These are phyloP conservation scores for Cheiracanthium punctorium DNA, from an alignment of 2,888 invertebrate species.

Conservation along the genomic window DNA sequence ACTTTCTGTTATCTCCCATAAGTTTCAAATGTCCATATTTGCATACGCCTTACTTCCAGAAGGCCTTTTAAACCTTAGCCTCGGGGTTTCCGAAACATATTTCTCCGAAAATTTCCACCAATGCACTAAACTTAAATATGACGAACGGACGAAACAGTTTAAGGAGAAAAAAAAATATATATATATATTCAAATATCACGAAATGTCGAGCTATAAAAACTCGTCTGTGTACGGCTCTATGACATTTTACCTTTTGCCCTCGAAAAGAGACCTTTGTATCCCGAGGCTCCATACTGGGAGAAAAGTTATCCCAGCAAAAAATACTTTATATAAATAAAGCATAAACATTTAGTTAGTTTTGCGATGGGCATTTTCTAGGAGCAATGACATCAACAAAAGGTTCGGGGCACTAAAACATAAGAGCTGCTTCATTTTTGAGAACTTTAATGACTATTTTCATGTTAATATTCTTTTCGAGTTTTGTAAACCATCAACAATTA, in stretches of 20 bases:
- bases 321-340: slow-evolving; percentile 45
- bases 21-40: slow-evolving; percentile 66
- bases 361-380: no score
- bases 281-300: slow-evolving; percentile 21
- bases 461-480: no score
- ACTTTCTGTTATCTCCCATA: slow-evolving; percentile 54
- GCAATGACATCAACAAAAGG: no score
- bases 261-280: slow-evolving; percentile 34
- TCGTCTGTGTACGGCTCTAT: slow-evolving; percentile 34
- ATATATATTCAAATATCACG: slow-evolving; percentile 48
- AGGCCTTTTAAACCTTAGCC: slow-evolving; percentile 59
- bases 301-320: slow-evolving; percentile 25
- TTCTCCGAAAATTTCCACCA: slow-evolving; percentile 42
- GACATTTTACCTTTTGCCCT: slow-evolving; percentile 56
- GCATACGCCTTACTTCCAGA: slow-evolving; percentile 58
- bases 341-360: slow-evolving; percentile 11
- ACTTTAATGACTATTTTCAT: no score
- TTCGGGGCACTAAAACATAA: no score
- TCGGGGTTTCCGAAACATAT: slow-evolving; percentile 52
- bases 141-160: slow-evolving; percentile 34
- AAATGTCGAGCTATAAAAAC: slow-evolving; percentile 46
- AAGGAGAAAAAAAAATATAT: no score
- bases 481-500: no score
- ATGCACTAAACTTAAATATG: slow-evolving; percentile 55
- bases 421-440: no score